Evolutionary conservation across 2,888 invertebrate species (phyloP).

Genomic region (Dysmachus trigonus): DNA sequence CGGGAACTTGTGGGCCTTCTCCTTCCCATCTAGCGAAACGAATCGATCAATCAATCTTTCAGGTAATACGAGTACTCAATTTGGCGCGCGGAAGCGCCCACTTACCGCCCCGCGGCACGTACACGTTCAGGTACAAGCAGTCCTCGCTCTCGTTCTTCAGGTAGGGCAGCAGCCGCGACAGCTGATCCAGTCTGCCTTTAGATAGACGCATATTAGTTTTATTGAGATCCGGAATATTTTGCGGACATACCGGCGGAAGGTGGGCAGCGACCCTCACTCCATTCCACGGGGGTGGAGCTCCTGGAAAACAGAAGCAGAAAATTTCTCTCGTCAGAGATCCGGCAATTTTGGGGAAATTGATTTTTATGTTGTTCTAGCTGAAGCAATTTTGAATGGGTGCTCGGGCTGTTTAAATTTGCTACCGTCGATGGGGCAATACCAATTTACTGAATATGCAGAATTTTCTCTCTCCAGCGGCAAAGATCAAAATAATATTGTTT

Average conservation of each 20-base stretch:
- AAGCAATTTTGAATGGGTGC: neutral
- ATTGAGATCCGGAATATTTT: conserved; percentile 76
- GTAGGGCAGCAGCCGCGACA: conserved; percentile 77
- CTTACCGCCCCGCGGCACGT: conserved; percentile 86
- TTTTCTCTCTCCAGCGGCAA: neutral
- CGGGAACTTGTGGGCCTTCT: conserved; percentile 72
- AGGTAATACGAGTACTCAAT: neutral
- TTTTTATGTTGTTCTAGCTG: neutral
- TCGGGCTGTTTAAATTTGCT: neutral
- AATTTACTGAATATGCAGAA: too few relatives aligned
- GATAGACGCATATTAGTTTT: conserved; percentile 69
- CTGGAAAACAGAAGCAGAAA: conserved; percentile 58
- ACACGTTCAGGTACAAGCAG: conserved; percentile 92
- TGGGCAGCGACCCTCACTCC: conserved; percentile 74
- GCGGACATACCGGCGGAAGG: conserved; percentile 87
- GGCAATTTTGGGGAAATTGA: neutral
- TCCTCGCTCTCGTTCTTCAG: conserved; percentile 80
- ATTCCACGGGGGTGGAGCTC: conserved; percentile 83
- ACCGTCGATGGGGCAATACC: neutral
- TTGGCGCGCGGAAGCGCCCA: conserved; percentile 4
- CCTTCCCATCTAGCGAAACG: conserved; percentile 56
- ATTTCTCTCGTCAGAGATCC: neutral
- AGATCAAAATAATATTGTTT: neutral
- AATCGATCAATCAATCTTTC: neutral
- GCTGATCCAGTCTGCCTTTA: conserved; percentile 74